Evolutionary conservation across 1,140 invertebrate species (phyloP).

Genomic region (Stenopsyche tienmushanensis): DNA sequence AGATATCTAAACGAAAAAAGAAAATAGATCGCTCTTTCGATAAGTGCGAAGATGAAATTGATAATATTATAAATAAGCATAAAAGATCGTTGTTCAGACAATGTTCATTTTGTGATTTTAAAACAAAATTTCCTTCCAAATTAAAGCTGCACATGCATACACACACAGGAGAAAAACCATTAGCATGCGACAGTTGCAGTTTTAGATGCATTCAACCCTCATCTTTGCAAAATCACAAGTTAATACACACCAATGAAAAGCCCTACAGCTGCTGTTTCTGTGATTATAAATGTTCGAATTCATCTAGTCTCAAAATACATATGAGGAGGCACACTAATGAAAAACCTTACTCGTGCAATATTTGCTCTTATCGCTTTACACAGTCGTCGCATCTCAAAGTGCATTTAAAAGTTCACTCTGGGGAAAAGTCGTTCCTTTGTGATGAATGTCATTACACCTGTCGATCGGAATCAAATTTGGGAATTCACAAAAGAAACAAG

Average conservation of each 20-base stretch:
- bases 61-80: neutral
- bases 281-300: slow-evolving; percentile 14
- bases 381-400: slow-evolving; percentile 12
- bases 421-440: slow-evolving; percentile 35
- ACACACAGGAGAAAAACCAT: slow-evolving; percentile 9
- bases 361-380: slow-evolving; percentile 10
- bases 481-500: slow-evolving; percentile 37
- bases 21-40: neutral
- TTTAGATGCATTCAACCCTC: slow-evolving; percentile 14
- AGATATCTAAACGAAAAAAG: neutral
- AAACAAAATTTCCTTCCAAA: neutral
- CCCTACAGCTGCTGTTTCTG: slow-evolving; percentile 14
- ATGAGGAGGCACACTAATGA: slow-evolving; percentile 20
- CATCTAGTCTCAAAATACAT: slow-evolving; percentile 19
- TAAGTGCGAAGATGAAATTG: neutral
- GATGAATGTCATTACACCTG: slow-evolving; percentile 38
- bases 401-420: slow-evolving; percentile 29
- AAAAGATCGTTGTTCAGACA: neutral
- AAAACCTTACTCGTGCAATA: slow-evolving; percentile 21
- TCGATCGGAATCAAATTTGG: slow-evolving; percentile 19
- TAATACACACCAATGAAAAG: slow-evolving; percentile 14
- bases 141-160: slow-evolving; percentile 8
- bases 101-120: slow-evolving; percentile 12
- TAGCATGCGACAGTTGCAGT: slow-evolving; percentile 1
- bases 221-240: neutral